Conservation (phyloP, 2,888 invertebrate genomes). For the Eilema depressum region DNA sequence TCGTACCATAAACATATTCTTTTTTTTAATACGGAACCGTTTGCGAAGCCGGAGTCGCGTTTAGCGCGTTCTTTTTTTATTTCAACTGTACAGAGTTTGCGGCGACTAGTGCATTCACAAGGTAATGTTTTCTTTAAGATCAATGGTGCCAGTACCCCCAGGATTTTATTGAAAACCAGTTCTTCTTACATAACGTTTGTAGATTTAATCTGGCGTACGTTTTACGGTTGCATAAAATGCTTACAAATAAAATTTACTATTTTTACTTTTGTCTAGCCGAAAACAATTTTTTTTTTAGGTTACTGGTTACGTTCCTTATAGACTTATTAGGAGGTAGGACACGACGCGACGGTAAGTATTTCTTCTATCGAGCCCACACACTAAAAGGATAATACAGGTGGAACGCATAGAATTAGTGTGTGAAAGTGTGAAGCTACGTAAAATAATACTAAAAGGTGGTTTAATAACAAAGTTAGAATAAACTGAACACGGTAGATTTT, state of each 20-base stretch:
- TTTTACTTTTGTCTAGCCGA: background rate
- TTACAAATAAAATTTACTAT: background rate
- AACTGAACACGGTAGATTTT: background rate
- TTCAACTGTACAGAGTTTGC: slow-evolving; percentile 25
- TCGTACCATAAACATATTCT: background rate
- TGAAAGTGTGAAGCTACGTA: too few relatives aligned
- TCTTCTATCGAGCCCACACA: too few relatives aligned
- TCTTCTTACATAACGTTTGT: slow-evolving; percentile 47
- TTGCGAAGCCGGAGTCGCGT: slow-evolving; percentile 13
- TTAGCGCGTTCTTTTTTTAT: slow-evolving; percentile 27
- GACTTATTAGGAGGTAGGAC: too few relatives aligned
- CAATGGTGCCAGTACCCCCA: slow-evolving; percentile 39
- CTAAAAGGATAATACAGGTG: too few relatives aligned
- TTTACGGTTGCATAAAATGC: background rate
- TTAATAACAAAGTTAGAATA: background rate
- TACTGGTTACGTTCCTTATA: too few relatives aligned
- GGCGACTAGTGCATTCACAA: slow-evolving; percentile 36
- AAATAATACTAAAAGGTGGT: too few relatives aligned
- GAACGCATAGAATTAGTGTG: too few relatives aligned
- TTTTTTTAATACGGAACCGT: slow-evolving; percentile 42
- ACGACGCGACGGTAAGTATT: too few relatives aligned
- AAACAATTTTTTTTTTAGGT: too few relatives aligned
- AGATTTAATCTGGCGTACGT: slow-evolving; percentile 43
- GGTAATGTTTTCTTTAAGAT: slow-evolving; percentile 46
- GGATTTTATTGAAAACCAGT: slow-evolving; percentile 43